Evolutionary conservation across 2,888 invertebrate genomes (phyloP).

Genomic region (Poecilobothrus nobilitatus): DNA sequence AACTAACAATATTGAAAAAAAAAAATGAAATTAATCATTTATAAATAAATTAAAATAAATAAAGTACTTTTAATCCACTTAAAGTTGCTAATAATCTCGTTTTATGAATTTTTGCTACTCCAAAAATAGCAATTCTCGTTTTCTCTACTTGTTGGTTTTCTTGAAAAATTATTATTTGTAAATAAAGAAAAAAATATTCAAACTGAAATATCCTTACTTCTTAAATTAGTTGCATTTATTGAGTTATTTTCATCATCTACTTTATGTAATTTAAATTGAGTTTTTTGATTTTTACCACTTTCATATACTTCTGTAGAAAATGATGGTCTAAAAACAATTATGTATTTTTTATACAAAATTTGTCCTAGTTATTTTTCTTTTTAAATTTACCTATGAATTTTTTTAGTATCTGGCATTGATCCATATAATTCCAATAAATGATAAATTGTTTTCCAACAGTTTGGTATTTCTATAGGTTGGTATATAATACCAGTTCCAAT

Average conservation of each 20-base stretch:
- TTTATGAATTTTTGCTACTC: conserved; percentile 76
- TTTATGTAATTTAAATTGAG: conserved; percentile 26
- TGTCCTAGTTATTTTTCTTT: background rate
- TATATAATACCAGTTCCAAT: conserved; percentile 15
- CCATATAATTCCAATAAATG: conserved; percentile 87
- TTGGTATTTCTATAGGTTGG: conserved; percentile 48
- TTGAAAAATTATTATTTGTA: conserved; percentile 27
- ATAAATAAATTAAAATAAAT: background rate
- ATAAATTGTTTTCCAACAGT: conserved; percentile 93
- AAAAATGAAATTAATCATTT: conserved; percentile 5
- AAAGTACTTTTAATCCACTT: conserved; percentile 67
- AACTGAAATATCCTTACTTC: background rate
- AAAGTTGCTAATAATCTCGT: conserved; percentile 80
- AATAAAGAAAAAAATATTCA: background rate
- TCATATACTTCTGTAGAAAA: conserved; percentile 63
- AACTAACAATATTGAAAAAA: conserved; percentile 38
- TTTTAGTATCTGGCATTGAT: conserved; percentile 90
- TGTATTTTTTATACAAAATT: conserved; percentile 27
- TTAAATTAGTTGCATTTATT: conserved; percentile 24
- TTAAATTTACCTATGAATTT: conserved; percentile 48
- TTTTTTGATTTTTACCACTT: conserved; percentile 54
- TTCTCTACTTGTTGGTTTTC: conserved; percentile 50
- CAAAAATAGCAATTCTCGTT: conserved; percentile 74
- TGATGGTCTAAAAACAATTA: conserved; percentile 48
- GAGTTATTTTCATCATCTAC: conserved; percentile 44